Conservation (phyloP, 1,140 invertebrate species). For the Rhopalosiphum maidis region DNA sequence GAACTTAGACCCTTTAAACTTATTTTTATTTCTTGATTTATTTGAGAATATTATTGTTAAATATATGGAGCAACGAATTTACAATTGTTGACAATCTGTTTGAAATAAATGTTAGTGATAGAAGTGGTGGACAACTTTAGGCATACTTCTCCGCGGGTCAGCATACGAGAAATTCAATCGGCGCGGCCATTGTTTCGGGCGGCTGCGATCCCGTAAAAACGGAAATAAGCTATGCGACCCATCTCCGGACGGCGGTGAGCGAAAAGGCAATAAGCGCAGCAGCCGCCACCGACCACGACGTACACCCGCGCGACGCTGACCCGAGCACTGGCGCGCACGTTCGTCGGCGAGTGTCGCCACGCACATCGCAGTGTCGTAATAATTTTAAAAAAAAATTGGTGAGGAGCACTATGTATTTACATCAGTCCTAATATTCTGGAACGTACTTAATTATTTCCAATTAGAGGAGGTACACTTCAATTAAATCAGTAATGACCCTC, state of each 20-base stretch:
- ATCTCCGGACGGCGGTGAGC: background rate
- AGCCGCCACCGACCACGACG: background rate
- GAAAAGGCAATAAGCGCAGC: background rate
- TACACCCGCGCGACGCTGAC: background rate
- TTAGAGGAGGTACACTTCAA: too few species aligned
- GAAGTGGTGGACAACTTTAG: too few species aligned
- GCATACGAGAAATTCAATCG: background rate
- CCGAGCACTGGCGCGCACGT: background rate
- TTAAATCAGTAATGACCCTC: too few species aligned
- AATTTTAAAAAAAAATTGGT: too few species aligned
- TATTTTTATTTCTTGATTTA: too few species aligned
- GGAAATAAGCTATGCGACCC: conserved; percentile 34
- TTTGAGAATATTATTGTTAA: too few species aligned
- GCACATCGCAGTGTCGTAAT: background rate
- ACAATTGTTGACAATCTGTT: background rate
- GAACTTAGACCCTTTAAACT: too few species aligned
- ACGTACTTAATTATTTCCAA: background rate
- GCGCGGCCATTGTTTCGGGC: conserved; percentile 11
- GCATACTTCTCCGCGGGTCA: background rate
- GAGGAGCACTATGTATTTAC: background rate
- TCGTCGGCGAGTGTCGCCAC: background rate
- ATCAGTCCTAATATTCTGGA: background rate
- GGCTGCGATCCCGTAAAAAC: background rate
- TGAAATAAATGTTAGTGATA: too few species aligned
- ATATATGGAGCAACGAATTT: too few species aligned